phyloP scores from a whole-genome alignment of 2,888 invertebrate genomes.

The Microchrysa polita region DNA sequence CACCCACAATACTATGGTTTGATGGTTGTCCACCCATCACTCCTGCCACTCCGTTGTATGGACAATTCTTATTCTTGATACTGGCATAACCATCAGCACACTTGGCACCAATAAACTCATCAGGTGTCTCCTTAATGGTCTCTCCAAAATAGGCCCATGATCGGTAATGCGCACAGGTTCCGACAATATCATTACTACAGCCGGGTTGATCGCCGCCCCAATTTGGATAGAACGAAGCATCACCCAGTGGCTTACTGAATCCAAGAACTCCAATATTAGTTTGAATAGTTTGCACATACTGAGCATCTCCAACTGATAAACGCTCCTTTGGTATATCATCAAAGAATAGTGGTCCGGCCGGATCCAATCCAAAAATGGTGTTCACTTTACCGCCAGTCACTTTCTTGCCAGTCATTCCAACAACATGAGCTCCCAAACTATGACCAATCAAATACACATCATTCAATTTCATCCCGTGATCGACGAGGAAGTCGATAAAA shows the following conservation, averaged over 20 bases:
- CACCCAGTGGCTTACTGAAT: slow-evolving; percentile 51
- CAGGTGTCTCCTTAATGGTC: slow-evolving; percentile 54
- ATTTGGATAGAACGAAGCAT: slow-evolving; percentile 56
- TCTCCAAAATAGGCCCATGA: slow-evolving; percentile 45
- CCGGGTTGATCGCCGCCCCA: slow-evolving; percentile 54
- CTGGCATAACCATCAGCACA: slow-evolving; percentile 21
- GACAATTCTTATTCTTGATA: not conserved
- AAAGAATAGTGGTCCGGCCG: slow-evolving; percentile 31
- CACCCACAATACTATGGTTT: slow-evolving; percentile 50
- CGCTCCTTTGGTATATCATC: not conserved
- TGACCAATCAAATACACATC: slow-evolving; percentile 52
- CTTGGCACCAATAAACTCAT: slow-evolving; percentile 8
- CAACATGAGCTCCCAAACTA: slow-evolving; percentile 54
- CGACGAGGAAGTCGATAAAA: slow-evolving; percentile 41
- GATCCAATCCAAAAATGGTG: slow-evolving; percentile 45
- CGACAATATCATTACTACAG: slow-evolving; percentile 49
- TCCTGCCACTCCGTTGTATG: slow-evolving; percentile 8
- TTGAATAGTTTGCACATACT: slow-evolving; percentile 54
- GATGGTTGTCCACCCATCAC: slow-evolving; percentile 56
- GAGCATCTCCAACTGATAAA: slow-evolving; percentile 50
- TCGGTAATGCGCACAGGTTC: slow-evolving; percentile 47
- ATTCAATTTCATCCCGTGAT: slow-evolving; percentile 9
- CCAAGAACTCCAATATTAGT: slow-evolving; percentile 53
- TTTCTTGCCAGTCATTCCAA: slow-evolving; percentile 51
- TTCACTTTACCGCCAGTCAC: not conserved